Base-by-base conservation (phyloP, 2,888 invertebrate species). In the Pachymerium ferrugineum region DNA sequence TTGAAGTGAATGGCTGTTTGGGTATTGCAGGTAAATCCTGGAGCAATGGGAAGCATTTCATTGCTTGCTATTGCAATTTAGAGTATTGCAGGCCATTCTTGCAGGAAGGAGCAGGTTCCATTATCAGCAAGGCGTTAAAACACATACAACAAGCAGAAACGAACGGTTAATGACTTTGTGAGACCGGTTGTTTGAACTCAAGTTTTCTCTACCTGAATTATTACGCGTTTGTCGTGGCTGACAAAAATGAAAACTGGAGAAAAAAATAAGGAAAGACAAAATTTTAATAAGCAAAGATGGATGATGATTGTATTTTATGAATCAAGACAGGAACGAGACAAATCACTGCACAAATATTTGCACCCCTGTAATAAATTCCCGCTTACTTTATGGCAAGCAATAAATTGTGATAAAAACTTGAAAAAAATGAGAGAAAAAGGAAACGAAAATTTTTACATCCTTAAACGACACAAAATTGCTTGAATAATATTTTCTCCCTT, bases 291-390 rank as follows among this genome's bases (percentile, higher is more conserved):
- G 54, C 4, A 25, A 25, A 54, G 54, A 54, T 54, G 54, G 54
- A 54, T 54, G 54, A 54, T 54, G 54, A 54, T 54, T 54, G 54
- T 54, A 25, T 54, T 54, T 54, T 54, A 54, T 54, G 22, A 22
- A 54, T 54, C 54, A 25, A 22, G 54, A 19, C 16, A 47, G 22
- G 3, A 25, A 25, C 54, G 54, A 22, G 54, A 54, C 54, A 54
- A 54, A 54, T 54, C 54, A 54, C 14, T 22, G 54, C 54, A 14
- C 54, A 54, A 54, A 54, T 54, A 14, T 54, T 54, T 54, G 54
- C n/a, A n/a, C n/a, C n/a, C n/a, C n/a, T 25, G 54, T 14, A 54
- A 54, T 54, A 54, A 54, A 54, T 54, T 54, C 54, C 54, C 28
- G 19, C 19, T 16, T 47, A 19, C 12, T 47, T 16, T 47, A 47